Base-by-base conservation (phyloP, 2,113 vertebrate genomes). In the Phasianus colchicus region DNA sequence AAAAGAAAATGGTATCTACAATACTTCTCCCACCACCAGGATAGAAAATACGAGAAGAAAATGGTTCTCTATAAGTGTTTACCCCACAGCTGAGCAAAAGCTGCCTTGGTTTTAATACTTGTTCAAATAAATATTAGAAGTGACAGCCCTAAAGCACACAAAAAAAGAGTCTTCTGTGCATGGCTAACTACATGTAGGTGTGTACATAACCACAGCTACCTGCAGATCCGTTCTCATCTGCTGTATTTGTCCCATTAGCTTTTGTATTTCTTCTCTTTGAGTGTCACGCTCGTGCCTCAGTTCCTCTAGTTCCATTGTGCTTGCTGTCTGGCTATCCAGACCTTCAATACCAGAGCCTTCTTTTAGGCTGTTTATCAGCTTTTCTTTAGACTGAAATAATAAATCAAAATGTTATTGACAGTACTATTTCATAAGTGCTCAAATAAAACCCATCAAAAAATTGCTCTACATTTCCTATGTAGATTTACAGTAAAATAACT, bases 311-410 rank as follows among this genome's bases (percentile, higher is more conserved):
- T 99, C 99, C 97, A 99, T 65, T 14, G 94, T 97, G 54, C 88
- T 95, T 29, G 98, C 95, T 8, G 98, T 95, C 16, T 96, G 98
- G 72, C 98, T 98, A 5, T 99, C 99, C 74, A 99, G 93, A 15
- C 98, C 97, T 90, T 99, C 99, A 93, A 99, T 97, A 73, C 99
- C 98, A 27, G 99, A 99, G n/a, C 99, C 99, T 96, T 99, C 99
- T 95, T 99, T 99, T 89, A 99, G 97, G 95, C 99, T 99, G 98
- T 98, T 99, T 92, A 99, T 99, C 93, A 99, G 91, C 97, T 99
- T 99, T 95, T 99, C 99, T 97, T 99, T 99, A 83, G 99, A 99
- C 99, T 99, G 93, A 55, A 93, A 95, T 82, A 92, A 65, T 30
- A 90, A 82, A 66, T 25, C 19, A 42, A 32, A 15, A 6, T 19